Conservation (phyloP, 2,888 invertebrate species). For the Poecilus cupreus region DNA sequence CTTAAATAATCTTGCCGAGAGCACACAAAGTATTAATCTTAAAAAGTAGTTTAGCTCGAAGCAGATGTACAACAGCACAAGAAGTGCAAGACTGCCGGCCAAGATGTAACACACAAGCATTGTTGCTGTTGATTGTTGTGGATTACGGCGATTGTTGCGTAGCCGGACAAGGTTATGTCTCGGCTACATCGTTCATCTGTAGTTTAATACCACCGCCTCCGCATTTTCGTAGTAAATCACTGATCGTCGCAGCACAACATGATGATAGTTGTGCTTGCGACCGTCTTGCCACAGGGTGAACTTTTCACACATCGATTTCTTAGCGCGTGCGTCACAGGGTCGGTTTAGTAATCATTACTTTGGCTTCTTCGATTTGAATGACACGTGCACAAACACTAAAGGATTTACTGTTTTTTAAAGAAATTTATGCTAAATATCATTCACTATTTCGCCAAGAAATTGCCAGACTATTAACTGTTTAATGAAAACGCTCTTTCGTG, state of each 20-base stretch:
- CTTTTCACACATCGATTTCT: slow-evolving; percentile 42
- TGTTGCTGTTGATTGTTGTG: not conserved
- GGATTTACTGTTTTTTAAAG: not conserved
- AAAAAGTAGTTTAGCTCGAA: slow-evolving; percentile 85
- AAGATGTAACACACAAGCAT: slow-evolving; percentile 67
- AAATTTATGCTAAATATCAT: not conserved
- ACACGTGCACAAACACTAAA: not conserved
- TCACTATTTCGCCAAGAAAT: not conserved
- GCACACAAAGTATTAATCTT: slow-evolving; percentile 80
- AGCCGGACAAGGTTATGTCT: not conserved
- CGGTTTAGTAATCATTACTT: slow-evolving; percentile 41
- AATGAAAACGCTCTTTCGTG: not conserved
- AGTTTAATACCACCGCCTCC: slow-evolving; percentile 10
- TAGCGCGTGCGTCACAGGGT: slow-evolving; percentile 41
- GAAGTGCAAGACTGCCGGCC: slow-evolving; percentile 72
- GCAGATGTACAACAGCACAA: slow-evolving; percentile 76
- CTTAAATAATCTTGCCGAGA: slow-evolving; percentile 80
- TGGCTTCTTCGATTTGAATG: slow-evolving; percentile 44
- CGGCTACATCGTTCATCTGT: slow-evolving; percentile 35
- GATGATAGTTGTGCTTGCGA: not conserved
- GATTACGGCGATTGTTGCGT: not conserved
- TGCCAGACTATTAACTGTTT: not conserved
- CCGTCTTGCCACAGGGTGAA: not conserved
- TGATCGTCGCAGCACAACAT: not conserved
- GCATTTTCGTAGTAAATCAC: not conserved